Conservation (phyloP, 2,888 invertebrate species). For the Helleia helle region DNA sequence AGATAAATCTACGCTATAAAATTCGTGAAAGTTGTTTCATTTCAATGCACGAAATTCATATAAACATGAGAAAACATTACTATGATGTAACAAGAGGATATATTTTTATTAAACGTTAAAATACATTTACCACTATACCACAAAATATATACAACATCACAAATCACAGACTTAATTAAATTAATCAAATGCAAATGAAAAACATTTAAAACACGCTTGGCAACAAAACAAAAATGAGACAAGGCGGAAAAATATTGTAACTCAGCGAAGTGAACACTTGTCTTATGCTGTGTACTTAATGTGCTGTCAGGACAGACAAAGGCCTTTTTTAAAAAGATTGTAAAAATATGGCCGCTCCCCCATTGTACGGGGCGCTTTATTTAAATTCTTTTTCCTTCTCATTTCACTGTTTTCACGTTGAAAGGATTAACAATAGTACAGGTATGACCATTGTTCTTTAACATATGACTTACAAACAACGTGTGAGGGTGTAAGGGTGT, state of each 20-base stretch:
- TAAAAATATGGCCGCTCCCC: conserved; percentile 57
- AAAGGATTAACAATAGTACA: conserved; percentile 65
- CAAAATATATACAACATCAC: too few relatives aligned
- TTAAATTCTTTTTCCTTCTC: conserved; percentile 55
- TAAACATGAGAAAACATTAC: too few relatives aligned
- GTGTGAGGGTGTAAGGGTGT: background rate
- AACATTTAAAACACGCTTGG: conserved; percentile 16
- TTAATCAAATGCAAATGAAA: too few relatives aligned
- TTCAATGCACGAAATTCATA: too few relatives aligned
- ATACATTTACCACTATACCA: too few relatives aligned
- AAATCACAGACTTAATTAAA: too few relatives aligned
- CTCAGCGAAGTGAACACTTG: conserved; percentile 51
- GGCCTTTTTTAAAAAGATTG: conserved; percentile 50
- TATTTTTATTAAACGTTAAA: too few relatives aligned
- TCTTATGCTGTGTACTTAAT: conserved; percentile 55
- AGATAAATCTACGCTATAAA: too few relatives aligned
- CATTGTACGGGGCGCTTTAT: conserved; percentile 51
- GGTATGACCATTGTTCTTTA: conserved; percentile 28
- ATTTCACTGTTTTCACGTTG: conserved; percentile 62
- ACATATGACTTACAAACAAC: conserved; percentile 1
- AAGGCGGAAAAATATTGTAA: conserved; percentile 44
- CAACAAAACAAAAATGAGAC: conserved; percentile 29
- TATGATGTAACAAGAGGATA: too few relatives aligned
- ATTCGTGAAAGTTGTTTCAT: too few relatives aligned
- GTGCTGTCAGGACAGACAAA: conserved; percentile 60